Conservation (phyloP, 2,797 vertebrate species). For the Pelobates cultripes region DNA sequence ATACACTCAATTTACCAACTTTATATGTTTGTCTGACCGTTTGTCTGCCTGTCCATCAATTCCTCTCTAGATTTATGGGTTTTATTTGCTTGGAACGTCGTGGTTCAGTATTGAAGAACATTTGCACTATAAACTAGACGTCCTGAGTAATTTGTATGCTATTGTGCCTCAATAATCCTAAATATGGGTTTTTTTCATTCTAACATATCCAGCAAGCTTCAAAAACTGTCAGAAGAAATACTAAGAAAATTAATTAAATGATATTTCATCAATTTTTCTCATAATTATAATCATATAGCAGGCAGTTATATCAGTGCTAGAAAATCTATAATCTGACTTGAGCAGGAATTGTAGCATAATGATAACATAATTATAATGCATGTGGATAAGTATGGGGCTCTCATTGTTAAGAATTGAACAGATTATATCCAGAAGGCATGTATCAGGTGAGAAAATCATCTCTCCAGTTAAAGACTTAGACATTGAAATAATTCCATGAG, state of each 20-base stretch:
- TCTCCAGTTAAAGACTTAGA: constrained; percentile 47
- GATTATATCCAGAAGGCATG: constrained; percentile 48
- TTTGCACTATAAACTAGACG: too few species aligned
- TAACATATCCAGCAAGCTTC: not conserved
- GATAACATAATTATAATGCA: constrained; percentile 48
- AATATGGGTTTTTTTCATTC: not conserved
- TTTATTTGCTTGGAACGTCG: too few species aligned
- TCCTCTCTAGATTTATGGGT: too few species aligned
- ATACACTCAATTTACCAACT: too few species aligned
- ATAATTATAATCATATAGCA: constrained; percentile 27
- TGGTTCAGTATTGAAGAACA: too few species aligned
- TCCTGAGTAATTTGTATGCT: not conserved
- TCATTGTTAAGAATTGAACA: constrained; percentile 42
- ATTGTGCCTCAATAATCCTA: not conserved
- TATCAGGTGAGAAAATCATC: constrained; percentile 49
- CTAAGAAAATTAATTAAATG: constrained; percentile 20
- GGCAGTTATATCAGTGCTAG: constrained; percentile 20
- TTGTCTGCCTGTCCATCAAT: not conserved
- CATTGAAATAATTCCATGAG: constrained; percentile 46
- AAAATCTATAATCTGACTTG: constrained; percentile 29
- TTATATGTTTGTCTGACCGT: not conserved
- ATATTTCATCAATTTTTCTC: constrained; percentile 35
- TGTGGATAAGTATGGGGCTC: constrained; percentile 24
- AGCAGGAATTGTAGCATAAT: constrained; percentile 31
- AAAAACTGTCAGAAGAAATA: constrained; percentile 19